A percentile compares a stretch with the other conserved stretches of the same genome.
phyloP scores from a whole-genome alignment of 2,888 invertebrate species.

The Athripsodes cinereus region DNA sequence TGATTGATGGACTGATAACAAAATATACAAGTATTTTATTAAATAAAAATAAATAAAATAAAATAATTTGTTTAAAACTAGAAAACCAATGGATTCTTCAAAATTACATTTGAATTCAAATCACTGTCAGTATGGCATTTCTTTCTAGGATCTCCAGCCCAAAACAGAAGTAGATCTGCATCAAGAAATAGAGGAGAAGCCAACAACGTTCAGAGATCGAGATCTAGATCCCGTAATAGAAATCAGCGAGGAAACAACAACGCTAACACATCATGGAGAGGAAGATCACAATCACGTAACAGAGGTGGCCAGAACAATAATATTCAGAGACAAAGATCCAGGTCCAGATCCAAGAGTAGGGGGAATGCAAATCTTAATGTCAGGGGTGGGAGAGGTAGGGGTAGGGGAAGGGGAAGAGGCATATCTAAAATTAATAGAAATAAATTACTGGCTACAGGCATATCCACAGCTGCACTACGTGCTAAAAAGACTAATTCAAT shows the following conservation, averaged over 20 bases:
- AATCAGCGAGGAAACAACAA: not conserved
- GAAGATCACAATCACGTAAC: conserved; percentile 15
- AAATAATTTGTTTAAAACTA: too few species aligned
- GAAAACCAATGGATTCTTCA: too few species aligned
- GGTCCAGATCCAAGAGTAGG: conserved; percentile 16
- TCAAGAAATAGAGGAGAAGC: not conserved
- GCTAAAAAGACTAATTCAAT: conserved; percentile 4
- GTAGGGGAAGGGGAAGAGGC: conserved; percentile 10
- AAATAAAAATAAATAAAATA: too few species aligned
- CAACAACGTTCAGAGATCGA: not conserved
- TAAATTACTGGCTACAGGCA: conserved; percentile 9
- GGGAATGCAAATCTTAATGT: not conserved
- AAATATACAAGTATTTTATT: too few species aligned
- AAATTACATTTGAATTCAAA: too few species aligned
- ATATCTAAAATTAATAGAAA: conserved; percentile 1
- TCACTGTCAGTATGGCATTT: too few species aligned
- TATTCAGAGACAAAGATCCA: conserved; percentile 1
- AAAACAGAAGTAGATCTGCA: not conserved
- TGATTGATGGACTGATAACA: too few species aligned
- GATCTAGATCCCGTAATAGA: not conserved
- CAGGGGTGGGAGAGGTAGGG: conserved; percentile 12
- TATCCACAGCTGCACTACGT: conserved; percentile 15
- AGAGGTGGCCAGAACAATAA: conserved; percentile 13
- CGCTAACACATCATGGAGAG: not conserved
- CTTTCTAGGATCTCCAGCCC: not conserved